Evolutionary conservation across 2,113 vertebrate genomes (phyloP).

Genomic region (Campylomormyrus tamandua): DNA sequence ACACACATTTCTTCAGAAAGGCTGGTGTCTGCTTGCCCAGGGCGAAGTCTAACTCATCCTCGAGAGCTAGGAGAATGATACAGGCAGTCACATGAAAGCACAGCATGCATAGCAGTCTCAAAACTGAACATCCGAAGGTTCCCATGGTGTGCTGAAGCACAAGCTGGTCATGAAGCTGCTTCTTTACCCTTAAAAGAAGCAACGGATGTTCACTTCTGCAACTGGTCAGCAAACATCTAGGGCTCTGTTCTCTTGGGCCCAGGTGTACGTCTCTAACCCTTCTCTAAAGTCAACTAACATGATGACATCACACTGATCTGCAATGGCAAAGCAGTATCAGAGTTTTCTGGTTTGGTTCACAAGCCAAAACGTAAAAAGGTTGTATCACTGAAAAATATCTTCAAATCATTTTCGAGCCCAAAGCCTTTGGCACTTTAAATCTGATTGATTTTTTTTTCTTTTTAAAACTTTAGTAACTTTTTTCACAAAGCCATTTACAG

Average conservation of each 20-base stretch:
- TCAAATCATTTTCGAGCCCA: slow-evolving; percentile 29
- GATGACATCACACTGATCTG: slow-evolving; percentile 48
- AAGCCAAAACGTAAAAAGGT: background rate
- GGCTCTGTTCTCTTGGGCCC: slow-evolving; percentile 32
- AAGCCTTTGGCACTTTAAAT: background rate
- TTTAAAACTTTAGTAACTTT: background rate
- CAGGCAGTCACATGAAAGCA: background rate
- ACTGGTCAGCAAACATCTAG: slow-evolving; percentile 28
- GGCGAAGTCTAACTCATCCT: slow-evolving; percentile 96
- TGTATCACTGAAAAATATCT: slow-evolving; percentile 25
- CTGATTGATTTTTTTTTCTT: background rate
- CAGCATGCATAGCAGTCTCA: background rate
- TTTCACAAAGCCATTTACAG: background rate
- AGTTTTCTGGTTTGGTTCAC: slow-evolving; percentile 28
- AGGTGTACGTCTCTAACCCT: slow-evolving; percentile 37
- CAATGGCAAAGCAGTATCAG: slow-evolving; percentile 35
- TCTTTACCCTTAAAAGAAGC: slow-evolving; percentile 23
- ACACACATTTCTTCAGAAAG: slow-evolving; percentile 96
- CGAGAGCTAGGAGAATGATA: slow-evolving; percentile 70
- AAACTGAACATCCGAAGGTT: background rate
- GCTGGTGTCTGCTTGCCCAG: slow-evolving; percentile 94
- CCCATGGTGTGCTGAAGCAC: background rate
- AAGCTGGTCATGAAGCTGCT: slow-evolving; percentile 6
- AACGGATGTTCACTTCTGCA: slow-evolving; percentile 22
- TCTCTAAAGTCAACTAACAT: slow-evolving; percentile 41